Conservation (phyloP, 2,888 invertebrate genomes). For the Phengaris arion region DNA sequence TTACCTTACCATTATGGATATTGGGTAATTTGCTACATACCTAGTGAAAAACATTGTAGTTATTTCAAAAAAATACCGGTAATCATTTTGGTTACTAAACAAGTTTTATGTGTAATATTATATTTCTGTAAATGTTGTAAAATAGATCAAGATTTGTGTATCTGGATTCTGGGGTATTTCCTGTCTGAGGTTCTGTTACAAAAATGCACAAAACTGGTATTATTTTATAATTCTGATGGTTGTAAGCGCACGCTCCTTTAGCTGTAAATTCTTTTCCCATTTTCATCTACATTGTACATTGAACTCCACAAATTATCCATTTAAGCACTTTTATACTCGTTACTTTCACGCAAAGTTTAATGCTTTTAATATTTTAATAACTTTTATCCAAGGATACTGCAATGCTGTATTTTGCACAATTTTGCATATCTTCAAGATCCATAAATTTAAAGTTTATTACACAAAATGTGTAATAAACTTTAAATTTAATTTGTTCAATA, state of each 20-base stretch:
- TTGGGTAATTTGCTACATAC: too few relatives aligned
- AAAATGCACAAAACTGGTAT: background rate
- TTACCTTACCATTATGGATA: too few relatives aligned
- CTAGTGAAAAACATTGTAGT: too few relatives aligned
- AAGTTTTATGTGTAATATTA: background rate
- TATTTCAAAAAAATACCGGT: too few relatives aligned
- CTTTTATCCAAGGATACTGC: background rate
- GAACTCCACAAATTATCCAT: conserved; percentile 30
- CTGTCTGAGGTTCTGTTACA: background rate
- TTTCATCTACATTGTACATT: conserved; percentile 34
- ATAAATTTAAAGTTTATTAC: too few relatives aligned
- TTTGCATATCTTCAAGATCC: too few relatives aligned
- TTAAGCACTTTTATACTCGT: conserved; percentile 14
- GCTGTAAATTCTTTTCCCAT: conserved; percentile 53
- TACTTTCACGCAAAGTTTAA: conserved; percentile 23
- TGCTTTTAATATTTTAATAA: conserved; percentile 13
- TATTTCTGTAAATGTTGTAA: background rate
- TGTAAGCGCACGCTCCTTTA: conserved; percentile 76
- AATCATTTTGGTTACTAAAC: background rate
- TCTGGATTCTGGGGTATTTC: background rate
- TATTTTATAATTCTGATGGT: conserved; percentile 58
- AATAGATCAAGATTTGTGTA: background rate
- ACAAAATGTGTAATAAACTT: background rate
- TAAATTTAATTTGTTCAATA: background rate
- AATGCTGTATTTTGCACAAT: background rate